A percentile compares a stretch with the other conserved stretches of the same genome.
These are phyloP conservation scores for Caranx melampygus DNA, from an alignment of 2,113 vertebrate genomes.

Conservation along the genomic window DNA sequence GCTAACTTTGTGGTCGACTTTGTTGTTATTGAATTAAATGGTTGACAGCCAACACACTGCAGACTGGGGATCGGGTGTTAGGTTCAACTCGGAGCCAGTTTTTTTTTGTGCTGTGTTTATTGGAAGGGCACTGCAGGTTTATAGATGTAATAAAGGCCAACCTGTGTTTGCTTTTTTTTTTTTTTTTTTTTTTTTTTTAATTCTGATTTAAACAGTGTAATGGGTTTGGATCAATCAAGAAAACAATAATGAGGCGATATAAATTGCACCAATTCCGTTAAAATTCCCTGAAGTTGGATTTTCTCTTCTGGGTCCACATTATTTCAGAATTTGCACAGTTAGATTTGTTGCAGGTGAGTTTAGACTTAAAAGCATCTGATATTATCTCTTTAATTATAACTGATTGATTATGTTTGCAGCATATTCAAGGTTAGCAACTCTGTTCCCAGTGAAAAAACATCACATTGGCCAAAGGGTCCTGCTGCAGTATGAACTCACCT, in stretches of 20 bases:
- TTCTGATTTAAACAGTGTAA: no score
- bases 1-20: slow-evolving; percentile 11
- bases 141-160: neutral
- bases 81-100: neutral
- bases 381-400: neutral
- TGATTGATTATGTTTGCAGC: neutral
- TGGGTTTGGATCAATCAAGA: neutral
- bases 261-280: neutral
- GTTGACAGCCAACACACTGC: neutral
- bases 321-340: neutral
- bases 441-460: neutral
- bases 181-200: no score
- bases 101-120: neutral
- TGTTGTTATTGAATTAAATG: neutral
- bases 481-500: neutral
- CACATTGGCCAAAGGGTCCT: neutral
- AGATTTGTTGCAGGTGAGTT: neutral
- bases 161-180: neutral
- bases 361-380: neutral
- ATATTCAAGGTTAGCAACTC: slow-evolving; percentile 1
- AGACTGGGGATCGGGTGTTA: neutral
- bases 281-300: neutral
- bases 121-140: neutral
- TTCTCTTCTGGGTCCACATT: neutral
- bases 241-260: neutral